Percentiles rank a stretch among this genome's conserved stretches.
These are phyloP conservation scores for Hormaphis cornu DNA, from an alignment of 1,140 invertebrate genomes.

Conservation along the genomic window DNA sequence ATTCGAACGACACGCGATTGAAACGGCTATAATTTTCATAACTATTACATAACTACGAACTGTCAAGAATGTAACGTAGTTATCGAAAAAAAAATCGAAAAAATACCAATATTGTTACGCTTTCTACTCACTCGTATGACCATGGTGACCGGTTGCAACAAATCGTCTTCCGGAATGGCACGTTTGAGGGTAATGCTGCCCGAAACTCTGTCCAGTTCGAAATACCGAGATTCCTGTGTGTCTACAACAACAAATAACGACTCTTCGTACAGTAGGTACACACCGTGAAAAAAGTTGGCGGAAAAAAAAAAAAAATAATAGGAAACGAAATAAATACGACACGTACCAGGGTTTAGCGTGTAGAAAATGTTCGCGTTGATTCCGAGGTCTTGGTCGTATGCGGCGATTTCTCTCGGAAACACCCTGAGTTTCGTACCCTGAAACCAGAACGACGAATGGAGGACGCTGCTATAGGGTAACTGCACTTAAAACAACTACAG, in stretches of 20 bases:
- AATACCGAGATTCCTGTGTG: constrained; percentile 43
- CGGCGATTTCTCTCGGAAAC: constrained; percentile 52
- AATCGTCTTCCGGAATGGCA: constrained; percentile 51
- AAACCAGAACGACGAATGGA: constrained; percentile 36
- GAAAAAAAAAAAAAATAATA: constrained; percentile 1
- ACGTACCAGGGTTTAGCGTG: constrained; percentile 48
- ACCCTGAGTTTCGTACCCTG: constrained; percentile 52
- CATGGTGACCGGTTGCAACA: constrained; percentile 59
- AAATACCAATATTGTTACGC: background rate
- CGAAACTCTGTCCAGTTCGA: constrained; percentile 51
- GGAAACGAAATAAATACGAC: background rate
- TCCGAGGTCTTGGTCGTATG: constrained; percentile 69
- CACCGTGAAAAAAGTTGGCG: background rate
- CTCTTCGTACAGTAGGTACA: too few species aligned
- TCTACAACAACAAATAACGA: background rate
- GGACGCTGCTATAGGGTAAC: too few species aligned
- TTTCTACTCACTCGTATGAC: constrained; percentile 52
- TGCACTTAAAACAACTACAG: too few species aligned
- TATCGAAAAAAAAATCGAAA: too few species aligned
- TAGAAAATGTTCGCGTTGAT: constrained; percentile 68
- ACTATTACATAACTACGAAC: too few species aligned
- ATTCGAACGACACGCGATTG: too few species aligned
- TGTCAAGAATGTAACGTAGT: too few species aligned
- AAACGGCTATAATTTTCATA: too few species aligned
- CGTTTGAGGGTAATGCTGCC: constrained; percentile 52